Percentiles rank a stretch among this genome's conserved stretches.
These are phyloP conservation scores for Ornithoptera priamus DNA, from an alignment of 2,888 invertebrate species.

Conservation along the genomic window DNA sequence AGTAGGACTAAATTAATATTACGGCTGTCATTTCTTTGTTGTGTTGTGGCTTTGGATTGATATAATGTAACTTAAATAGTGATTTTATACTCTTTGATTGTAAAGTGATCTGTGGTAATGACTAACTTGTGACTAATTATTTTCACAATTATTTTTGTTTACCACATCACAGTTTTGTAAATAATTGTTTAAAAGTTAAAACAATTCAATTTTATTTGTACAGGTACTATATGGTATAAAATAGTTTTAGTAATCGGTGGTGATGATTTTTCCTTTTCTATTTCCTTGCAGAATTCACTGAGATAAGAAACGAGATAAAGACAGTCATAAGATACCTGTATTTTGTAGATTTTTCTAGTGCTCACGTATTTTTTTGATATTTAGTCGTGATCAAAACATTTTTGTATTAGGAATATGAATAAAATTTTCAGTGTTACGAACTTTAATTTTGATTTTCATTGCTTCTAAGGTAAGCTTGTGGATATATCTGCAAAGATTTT, in stretches of 20 bases:
- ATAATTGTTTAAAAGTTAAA: slow-evolving; percentile 32
- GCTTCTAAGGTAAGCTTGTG: neutral
- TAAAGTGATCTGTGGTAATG: slow-evolving; percentile 34
- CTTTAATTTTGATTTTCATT: neutral
- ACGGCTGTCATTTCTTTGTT: slow-evolving; percentile 10
- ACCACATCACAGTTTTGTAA: slow-evolving; percentile 35
- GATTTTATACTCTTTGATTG: slow-evolving; percentile 11
- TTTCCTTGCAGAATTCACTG: slow-evolving; percentile 59
- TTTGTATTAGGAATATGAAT: neutral
- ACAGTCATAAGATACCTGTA: slow-evolving; percentile 48
- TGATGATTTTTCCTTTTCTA: slow-evolving; percentile 55
- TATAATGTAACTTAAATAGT: neutral
- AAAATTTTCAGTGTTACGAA: neutral
- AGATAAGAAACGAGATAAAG: slow-evolving; percentile 70
- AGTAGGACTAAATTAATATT: neutral
- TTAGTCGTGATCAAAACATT: neutral
- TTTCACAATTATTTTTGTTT: slow-evolving; percentile 42
- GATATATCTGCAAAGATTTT: neutral
- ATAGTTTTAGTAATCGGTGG: slow-evolving; percentile 42
- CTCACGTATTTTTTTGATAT: neutral
- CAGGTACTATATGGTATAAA: slow-evolving; percentile 16
- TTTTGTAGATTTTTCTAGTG: slow-evolving; percentile 23
- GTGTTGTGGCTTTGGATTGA: slow-evolving; percentile 17
- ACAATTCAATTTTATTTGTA: slow-evolving; percentile 17
- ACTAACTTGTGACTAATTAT: slow-evolving; percentile 40